A percentile compares a stretch with the other conserved stretches of the same genome.
phyloP scores from a whole-genome alignment of 2,888 invertebrate species.

The Acholoe squamosa region DNA sequence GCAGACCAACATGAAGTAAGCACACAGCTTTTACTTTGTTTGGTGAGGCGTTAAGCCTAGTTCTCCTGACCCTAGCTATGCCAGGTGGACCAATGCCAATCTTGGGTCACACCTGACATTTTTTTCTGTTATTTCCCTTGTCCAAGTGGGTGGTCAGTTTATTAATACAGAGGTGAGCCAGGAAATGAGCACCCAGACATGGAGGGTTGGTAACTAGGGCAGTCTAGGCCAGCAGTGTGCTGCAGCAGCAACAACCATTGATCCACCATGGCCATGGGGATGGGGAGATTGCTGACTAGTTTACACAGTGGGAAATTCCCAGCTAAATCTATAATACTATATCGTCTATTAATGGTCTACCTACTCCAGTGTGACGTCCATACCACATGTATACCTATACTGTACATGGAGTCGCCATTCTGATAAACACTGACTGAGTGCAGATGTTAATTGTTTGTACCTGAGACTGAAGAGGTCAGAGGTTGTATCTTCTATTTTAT shows the following conservation, averaged over 20 bases:
- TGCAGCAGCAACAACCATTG: slow-evolving; percentile 2
- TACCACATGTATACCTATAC: not conserved
- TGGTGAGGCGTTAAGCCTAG: slow-evolving; percentile 5
- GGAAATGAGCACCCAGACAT: not conserved
- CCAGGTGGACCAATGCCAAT: slow-evolving; percentile 7
- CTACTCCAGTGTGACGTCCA: not conserved
- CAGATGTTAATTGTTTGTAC: not conserved
- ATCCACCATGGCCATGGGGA: not conserved
- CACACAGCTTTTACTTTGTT: slow-evolving; percentile 21
- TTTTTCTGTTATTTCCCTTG: not conserved
- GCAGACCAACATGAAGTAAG: not conserved
- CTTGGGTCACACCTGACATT: not conserved
- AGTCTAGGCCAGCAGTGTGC: not conserved
- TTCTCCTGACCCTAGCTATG: not conserved
- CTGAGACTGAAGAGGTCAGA: not conserved
- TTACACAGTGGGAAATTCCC: not conserved
- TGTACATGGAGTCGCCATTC: not conserved
- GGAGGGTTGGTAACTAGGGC: not conserved
- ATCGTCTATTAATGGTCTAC: not conserved
- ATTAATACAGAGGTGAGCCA: not conserved
- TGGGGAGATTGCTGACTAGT: not conserved
- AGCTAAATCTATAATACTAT: not conserved
- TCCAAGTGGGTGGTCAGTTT: not conserved
- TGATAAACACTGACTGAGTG: not conserved
- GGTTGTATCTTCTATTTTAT: not conserved